Evolutionary conservation across 2,888 invertebrate genomes (phyloP), one percentile per base, ranked within the genome.

Genomic region (Epirrita christyi): DNA sequence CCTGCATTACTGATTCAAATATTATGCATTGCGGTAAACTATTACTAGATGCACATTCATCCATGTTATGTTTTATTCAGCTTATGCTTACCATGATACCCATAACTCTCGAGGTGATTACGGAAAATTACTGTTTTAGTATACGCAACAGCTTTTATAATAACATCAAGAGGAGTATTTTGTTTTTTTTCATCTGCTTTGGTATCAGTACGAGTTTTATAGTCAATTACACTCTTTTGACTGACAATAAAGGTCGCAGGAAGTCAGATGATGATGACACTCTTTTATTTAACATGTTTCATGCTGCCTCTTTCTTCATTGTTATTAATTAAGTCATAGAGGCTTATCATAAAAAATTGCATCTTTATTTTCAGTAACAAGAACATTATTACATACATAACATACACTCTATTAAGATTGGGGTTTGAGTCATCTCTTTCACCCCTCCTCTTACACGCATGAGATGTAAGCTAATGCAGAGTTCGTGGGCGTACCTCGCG

Each of bases 401-500:
- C 4, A 21, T 21, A 21, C n/a, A n/a, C n/a, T 21, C 21, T 8
- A 32, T 32, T 3, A 9, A 2, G 10, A 32, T 10, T 32, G 1
- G 2, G 28, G 1, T 38, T 38, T 28, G 5, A n/a, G 11, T n/a
- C 9, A 8, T 9, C 15, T 51, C 45, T 51, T 60, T 51, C 41
- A 55, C 56, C 29, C 38, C 29, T 49, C 32, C 14, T n/a, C 40
- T 11, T 13, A 41, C 14, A 27, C n/a, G 27, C 47, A 27, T 47
- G 27, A 43, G 28, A 51, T 41, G 21, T 34, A 53, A 41, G 42
- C 50, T 58, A 58, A 71, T 64, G 68, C 58, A 68, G 70, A 70
- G 71, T 68, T 73, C 77, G 75, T 75, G 72, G 73, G 73, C 73
- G 73, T 72, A 74, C 77, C 70, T 40, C 34, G 9, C 76, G 73